Conservation (phyloP, 2,888 invertebrate genomes). For the Stenurella melanura region DNA sequence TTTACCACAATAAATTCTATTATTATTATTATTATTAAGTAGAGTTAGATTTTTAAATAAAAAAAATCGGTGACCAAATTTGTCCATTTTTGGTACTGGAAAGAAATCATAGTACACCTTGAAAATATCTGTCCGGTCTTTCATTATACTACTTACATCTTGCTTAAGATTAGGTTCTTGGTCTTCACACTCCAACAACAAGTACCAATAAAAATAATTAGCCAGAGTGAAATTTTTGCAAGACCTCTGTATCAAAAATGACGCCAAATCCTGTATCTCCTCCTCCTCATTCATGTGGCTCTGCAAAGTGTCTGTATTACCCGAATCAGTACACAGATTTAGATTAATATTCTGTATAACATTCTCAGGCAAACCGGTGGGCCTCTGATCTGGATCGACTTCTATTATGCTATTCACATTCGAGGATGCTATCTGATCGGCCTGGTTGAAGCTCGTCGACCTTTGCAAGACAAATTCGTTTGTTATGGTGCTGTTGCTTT, state of each 20-base stretch:
- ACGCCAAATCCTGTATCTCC: constrained; percentile 83
- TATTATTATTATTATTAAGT: no score
- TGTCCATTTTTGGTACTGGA: no score
- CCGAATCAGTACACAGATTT: constrained; percentile 71
- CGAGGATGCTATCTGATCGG: constrained; percentile 67
- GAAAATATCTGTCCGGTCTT: no score
- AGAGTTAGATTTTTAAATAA: no score
- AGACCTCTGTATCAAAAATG: constrained; percentile 93
- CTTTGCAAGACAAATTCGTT: constrained; percentile 66
- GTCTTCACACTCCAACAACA: constrained; percentile 95
- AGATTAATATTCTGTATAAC: constrained; percentile 62
- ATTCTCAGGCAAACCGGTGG: constrained; percentile 64
- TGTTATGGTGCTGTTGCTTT: constrained; percentile 70
- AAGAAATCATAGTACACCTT: no score
- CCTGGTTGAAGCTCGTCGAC: constrained; percentile 68
- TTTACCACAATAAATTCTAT: no score
- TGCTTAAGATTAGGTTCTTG: constrained; percentile 83
- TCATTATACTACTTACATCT: constrained; percentile 75
- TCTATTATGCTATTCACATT: constrained; percentile 68
- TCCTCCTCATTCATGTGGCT: constrained; percentile 72
- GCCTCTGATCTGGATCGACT: constrained; percentile 60
- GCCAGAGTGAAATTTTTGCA: constrained; percentile 92
- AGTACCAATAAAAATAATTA: constrained; percentile 98
- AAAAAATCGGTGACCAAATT: no score
- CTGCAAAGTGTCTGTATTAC: constrained; percentile 74